Conservation (phyloP, 2,797 vertebrate genomes). For the Oryzias sinensis region DNA sequence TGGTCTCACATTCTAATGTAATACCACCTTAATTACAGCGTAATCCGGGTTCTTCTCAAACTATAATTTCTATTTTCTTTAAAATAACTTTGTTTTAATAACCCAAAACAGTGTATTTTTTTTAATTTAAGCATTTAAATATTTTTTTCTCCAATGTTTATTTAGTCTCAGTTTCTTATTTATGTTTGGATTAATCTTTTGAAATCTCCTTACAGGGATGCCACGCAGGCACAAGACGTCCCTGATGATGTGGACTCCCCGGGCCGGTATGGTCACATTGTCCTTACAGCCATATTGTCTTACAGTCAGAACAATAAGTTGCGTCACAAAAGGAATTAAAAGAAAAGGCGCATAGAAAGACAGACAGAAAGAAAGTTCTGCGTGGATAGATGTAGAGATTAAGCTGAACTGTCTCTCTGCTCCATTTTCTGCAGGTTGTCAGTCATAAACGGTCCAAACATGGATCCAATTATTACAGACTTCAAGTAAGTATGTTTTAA, state of each 20-base stretch:
- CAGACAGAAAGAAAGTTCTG: neutral
- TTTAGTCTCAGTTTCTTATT: too few relatives aligned
- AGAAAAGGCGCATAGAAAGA: neutral
- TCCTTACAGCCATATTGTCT: neutral
- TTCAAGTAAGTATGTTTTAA: conserved; percentile 61
- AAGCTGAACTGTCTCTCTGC: conserved; percentile 1
- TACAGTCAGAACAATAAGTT: conserved; percentile 4
- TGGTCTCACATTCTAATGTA: too few relatives aligned
- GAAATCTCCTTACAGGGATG: conserved; percentile 56
- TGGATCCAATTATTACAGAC: conserved; percentile 73
- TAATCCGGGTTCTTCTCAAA: too few relatives aligned
- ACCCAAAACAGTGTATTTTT: too few relatives aligned
- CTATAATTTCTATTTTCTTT: too few relatives aligned
- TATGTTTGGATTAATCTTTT: neutral
- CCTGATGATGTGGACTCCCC: conserved; percentile 51
- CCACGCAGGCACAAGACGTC: conserved; percentile 34
- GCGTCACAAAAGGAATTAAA: conserved; percentile 2
- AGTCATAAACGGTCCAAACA: conserved; percentile 63
- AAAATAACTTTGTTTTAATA: too few relatives aligned
- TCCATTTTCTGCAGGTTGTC: conserved; percentile 60
- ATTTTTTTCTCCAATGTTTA: too few relatives aligned
- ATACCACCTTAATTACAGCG: too few relatives aligned
- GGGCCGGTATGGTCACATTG: conserved; percentile 51
- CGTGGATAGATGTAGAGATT: neutral
- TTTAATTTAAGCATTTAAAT: too few relatives aligned